phyloP scores from a whole-genome alignment of 2,888 invertebrate species.

The Cryptocephalus primarius region DNA sequence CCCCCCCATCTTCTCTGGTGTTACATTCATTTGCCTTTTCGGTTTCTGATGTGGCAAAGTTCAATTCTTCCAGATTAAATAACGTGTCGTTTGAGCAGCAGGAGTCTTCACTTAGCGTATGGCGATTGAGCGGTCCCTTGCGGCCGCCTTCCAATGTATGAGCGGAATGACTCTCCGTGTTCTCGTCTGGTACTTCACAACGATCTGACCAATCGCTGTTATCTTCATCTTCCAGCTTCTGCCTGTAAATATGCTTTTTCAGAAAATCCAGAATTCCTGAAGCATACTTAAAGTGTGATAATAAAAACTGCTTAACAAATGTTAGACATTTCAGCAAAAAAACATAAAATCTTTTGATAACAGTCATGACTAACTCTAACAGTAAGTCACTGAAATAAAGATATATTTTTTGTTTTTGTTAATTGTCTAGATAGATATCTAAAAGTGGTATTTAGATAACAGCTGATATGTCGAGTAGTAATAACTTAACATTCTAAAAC shows the following conservation, averaged over 20 bases:
- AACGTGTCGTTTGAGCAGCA: constrained; percentile 55
- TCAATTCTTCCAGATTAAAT: constrained; percentile 49
- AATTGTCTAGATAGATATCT: neutral
- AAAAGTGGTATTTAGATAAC: too few species aligned
- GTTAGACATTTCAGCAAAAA: neutral
- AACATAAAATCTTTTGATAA: neutral
- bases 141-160: constrained; percentile 40
- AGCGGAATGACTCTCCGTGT: constrained; percentile 42
- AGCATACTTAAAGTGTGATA: too few species aligned
- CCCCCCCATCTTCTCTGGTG: constrained; percentile 4
- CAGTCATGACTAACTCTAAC: neutral
- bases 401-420: neutral
- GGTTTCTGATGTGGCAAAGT: constrained; percentile 18
- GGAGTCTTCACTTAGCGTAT: constrained; percentile 51
- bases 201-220: constrained; percentile 33
- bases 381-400: neutral
- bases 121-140: constrained; percentile 23
- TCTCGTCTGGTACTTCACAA: constrained; percentile 28
- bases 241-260: constrained; percentile 2
- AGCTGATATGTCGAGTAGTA: too few species aligned
- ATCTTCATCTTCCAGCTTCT: constrained; percentile 21
- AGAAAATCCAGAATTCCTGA: too few species aligned
- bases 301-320: neutral
- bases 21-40: constrained; percentile 12
- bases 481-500: too few species aligned